Conservation (phyloP, 2,113 vertebrate species). For the Otus sunia region DNA sequence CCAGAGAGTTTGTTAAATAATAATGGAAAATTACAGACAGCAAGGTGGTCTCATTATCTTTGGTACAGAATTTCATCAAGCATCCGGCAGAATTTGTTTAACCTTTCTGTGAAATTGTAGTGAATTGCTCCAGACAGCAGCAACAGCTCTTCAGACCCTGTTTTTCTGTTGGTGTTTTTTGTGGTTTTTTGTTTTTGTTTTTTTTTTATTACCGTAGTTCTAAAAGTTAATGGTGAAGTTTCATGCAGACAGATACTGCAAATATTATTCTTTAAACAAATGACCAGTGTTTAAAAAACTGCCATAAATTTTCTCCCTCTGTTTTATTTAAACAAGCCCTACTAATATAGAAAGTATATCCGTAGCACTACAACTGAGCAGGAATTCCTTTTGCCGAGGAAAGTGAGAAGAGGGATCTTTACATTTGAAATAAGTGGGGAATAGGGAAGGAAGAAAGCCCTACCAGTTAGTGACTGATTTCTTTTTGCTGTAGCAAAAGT, state of each 20-base stretch:
- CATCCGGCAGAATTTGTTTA: conserved; percentile 38
- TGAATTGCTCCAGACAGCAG: background rate
- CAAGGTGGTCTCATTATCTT: conserved; percentile 31
- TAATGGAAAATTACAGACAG: conserved; percentile 44
- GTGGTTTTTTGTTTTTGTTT: background rate
- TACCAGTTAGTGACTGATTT: background rate
- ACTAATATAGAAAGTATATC: background rate
- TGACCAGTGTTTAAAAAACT: background rate
- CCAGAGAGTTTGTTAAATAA: conserved; percentile 31
- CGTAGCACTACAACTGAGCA: background rate
- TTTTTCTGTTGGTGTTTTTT: background rate
- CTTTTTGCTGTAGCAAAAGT: background rate
- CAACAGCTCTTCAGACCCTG: background rate
- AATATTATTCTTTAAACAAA: background rate
- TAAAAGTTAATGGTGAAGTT: background rate
- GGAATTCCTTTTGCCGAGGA: background rate
- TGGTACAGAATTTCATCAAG: conserved; percentile 29
- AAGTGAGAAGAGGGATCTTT: background rate
- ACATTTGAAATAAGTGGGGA: background rate
- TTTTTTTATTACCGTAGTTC: background rate
- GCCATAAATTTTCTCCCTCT: background rate
- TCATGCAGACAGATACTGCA: background rate
- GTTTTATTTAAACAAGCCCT: background rate
- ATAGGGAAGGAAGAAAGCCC: background rate
- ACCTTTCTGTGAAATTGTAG: conserved; percentile 30